These are phyloP conservation scores for Hydrotaea cyrtoneurina DNA, from an alignment of 2,888 invertebrate genomes.

Conservation along the genomic window DNA sequence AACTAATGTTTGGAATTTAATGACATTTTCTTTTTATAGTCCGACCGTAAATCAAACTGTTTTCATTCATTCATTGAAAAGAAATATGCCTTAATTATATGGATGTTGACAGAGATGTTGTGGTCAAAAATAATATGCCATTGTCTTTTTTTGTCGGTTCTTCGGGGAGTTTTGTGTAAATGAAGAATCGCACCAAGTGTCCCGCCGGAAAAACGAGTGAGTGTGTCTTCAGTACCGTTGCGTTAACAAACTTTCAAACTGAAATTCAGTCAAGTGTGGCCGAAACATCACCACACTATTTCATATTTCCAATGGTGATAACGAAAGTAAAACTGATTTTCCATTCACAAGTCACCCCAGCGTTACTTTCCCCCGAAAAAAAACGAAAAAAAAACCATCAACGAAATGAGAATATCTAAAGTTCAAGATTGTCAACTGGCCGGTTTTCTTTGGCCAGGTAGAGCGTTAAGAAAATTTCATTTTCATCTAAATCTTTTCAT, in stretches of 20 bases:
- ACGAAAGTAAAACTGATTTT: slow-evolving; percentile 55
- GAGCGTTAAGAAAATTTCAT: neutral
- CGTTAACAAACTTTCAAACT: slow-evolving; percentile 52
- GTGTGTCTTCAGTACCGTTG: slow-evolving; percentile 3
- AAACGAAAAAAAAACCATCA: too few relatives aligned
- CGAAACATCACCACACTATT: slow-evolving; percentile 37
- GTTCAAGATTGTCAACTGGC: too few relatives aligned
- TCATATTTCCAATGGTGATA: slow-evolving; percentile 25
- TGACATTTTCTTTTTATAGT: slow-evolving; percentile 60
- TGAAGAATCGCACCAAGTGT: slow-evolving; percentile 31
- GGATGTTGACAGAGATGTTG: slow-evolving; percentile 33
- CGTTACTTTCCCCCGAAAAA: slow-evolving; percentile 48
- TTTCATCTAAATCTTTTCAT: slow-evolving; percentile 1
- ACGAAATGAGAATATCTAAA: neutral
- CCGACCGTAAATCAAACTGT: slow-evolving; percentile 8
- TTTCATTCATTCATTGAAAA: slow-evolving; percentile 36
- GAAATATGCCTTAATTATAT: slow-evolving; percentile 47
- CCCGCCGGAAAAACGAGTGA: slow-evolving; percentile 7
- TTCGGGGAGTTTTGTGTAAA: slow-evolving; percentile 22
- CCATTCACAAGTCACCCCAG: slow-evolving; percentile 22
- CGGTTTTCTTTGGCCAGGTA: neutral
- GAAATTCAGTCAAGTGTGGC: slow-evolving; percentile 52
- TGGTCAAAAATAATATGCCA: slow-evolving; percentile 52
- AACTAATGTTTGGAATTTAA: slow-evolving; percentile 48
- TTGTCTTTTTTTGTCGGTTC: slow-evolving; percentile 38